These are phyloP conservation scores for Raillietiella orientalis DNA, from an alignment of 2,888 invertebrate species.

Conservation along the genomic window DNA sequence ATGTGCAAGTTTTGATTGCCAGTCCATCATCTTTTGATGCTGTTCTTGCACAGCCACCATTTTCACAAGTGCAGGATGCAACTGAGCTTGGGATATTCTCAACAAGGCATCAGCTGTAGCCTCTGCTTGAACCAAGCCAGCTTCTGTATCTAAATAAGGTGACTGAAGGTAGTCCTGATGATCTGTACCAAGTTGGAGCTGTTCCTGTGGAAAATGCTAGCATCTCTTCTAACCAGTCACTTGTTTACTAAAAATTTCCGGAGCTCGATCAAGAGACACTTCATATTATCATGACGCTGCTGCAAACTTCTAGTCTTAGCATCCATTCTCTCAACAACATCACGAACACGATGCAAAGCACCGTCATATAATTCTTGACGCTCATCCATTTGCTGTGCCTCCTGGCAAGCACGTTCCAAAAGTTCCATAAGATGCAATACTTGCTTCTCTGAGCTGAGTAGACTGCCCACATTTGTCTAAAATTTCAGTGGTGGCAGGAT, in stretches of 20 bases:
- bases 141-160: too few relatives aligned
- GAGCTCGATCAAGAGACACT: slow-evolving; percentile 38
- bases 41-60: slow-evolving; percentile 50
- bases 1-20: slow-evolving; percentile 42
- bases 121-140: slow-evolving; percentile 19
- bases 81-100: slow-evolving; percentile 10
- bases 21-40: slow-evolving; percentile 35
- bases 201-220: too few relatives aligned
- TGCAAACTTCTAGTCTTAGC: slow-evolving; percentile 62
- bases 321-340: slow-evolving; percentile 65
- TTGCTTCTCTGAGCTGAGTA: slow-evolving; percentile 52
- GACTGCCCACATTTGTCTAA: slow-evolving; percentile 59
- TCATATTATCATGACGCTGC: slow-evolving; percentile 53
- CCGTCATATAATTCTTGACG: slow-evolving; percentile 46
- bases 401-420: slow-evolving; percentile 37
- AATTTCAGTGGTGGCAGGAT: slow-evolving; percentile 6
- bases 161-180: too few relatives aligned
- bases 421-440: slow-evolving; percentile 33
- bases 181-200: too few relatives aligned
- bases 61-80: slow-evolving; percentile 10
- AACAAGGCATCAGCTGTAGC: slow-evolving; percentile 24
- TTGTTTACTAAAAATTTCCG: slow-evolving; percentile 35
- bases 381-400: slow-evolving; percentile 34
- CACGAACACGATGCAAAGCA: slow-evolving; percentile 45
- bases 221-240: too few relatives aligned